A percentile compares a stretch with the other conserved stretches of the same genome.
phyloP scores from a whole-genome alignment of 2,888 invertebrate genomes.

The Sialis fuliginosa region DNA sequence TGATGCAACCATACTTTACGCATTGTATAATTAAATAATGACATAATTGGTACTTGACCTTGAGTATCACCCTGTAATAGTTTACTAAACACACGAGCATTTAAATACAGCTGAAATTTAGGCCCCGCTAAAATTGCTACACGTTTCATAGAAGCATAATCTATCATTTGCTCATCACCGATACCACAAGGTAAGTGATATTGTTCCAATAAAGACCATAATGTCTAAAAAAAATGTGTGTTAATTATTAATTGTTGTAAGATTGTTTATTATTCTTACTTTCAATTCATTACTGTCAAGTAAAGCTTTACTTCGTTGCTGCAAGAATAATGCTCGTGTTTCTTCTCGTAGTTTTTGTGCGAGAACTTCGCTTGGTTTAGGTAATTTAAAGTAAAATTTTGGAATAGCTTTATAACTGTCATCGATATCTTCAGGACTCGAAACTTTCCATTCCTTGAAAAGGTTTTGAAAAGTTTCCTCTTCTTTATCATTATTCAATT shows the following conservation, averaged over 20 bases:
- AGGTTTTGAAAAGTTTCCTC: slow-evolving; percentile 34
- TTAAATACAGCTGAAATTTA: slow-evolving; percentile 67
- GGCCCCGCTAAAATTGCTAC: slow-evolving; percentile 55
- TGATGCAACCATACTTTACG: slow-evolving; percentile 89
- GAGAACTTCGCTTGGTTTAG: slow-evolving; percentile 56
- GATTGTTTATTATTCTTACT: slow-evolving; percentile 9
- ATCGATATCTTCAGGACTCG: slow-evolving; percentile 27
- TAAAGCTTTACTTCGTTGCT: slow-evolving; percentile 66
- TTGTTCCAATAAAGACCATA: slow-evolving; percentile 73
- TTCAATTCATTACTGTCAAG: slow-evolving; percentile 74
- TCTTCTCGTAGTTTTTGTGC: slow-evolving; percentile 74
- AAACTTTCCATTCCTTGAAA: slow-evolving; percentile 30
- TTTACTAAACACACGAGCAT: slow-evolving; percentile 72
- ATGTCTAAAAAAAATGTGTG: slow-evolving; percentile 27
- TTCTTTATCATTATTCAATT: slow-evolving; percentile 30
- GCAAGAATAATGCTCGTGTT: slow-evolving; percentile 71
- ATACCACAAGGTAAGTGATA: slow-evolving; percentile 55
- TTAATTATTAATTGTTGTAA: background rate
- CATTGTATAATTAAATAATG: slow-evolving; percentile 90
- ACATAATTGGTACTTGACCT: slow-evolving; percentile 73
- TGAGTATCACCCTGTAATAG: slow-evolving; percentile 72
- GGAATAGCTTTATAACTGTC: slow-evolving; percentile 43
- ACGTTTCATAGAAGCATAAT: slow-evolving; percentile 69
- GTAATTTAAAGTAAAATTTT: slow-evolving; percentile 58
- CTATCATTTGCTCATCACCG: slow-evolving; percentile 68